Conservation (phyloP, 2,113 vertebrate genomes). For the Aplodontia rufa region DNA sequence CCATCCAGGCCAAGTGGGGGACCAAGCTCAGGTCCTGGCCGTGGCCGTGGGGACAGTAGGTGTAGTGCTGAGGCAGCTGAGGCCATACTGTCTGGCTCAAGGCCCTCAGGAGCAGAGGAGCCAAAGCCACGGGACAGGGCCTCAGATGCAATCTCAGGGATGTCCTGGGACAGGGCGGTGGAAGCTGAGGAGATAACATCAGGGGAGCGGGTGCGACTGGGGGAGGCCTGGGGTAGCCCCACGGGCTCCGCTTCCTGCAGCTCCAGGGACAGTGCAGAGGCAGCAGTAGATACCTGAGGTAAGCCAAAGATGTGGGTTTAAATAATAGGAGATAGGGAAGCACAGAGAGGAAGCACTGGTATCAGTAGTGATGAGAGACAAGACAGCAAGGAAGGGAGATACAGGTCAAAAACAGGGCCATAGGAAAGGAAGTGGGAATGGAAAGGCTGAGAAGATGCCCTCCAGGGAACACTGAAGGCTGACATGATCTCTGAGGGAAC, state of each 20-base stretch:
- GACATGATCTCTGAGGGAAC: background rate
- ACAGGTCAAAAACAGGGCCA: background rate
- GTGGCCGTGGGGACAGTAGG: conserved; percentile 88
- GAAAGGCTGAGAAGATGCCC: background rate
- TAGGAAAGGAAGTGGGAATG: background rate
- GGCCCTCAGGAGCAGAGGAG: conserved; percentile 77
- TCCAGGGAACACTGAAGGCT: background rate
- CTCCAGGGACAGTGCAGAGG: conserved; percentile 87
- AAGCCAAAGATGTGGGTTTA: conserved; percentile 2
- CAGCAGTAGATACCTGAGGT: conserved; percentile 82
- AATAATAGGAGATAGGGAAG: background rate
- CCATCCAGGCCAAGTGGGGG: conserved; percentile 89
- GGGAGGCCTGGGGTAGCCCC: conserved; percentile 91
- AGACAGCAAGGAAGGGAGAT: background rate
- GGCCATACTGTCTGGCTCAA: conserved; percentile 94
- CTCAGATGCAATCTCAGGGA: conserved; percentile 97
- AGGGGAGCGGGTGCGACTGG: conserved; percentile 94
- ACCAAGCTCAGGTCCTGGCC: conserved; percentile 85
- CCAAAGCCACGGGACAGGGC: conserved; percentile 89
- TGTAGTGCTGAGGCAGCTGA: conserved; percentile 95
- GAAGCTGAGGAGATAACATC: conserved; percentile 99
- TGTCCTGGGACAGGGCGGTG: conserved; percentile 96
- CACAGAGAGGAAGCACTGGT: background rate
- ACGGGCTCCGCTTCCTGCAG: conserved; percentile 91
- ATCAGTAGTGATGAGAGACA: background rate